phyloP scores from a whole-genome alignment of 2,888 invertebrate species.

The Leucophora obtusa region DNA sequence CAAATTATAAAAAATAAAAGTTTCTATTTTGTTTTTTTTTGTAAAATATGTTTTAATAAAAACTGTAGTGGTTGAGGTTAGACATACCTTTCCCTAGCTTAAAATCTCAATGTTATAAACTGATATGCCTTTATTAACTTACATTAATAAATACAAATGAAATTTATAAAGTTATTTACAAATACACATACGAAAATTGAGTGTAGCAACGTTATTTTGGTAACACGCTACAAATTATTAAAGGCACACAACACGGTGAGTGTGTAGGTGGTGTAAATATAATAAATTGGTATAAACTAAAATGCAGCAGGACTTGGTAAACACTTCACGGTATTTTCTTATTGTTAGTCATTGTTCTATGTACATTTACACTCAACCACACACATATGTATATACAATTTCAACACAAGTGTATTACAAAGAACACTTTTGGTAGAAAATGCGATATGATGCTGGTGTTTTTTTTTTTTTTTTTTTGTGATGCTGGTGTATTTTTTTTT shows the following conservation, averaged over 20 bases:
- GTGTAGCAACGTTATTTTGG: not conserved
- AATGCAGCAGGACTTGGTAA: constrained; percentile 21
- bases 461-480: constrained; percentile 6
- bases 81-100: not conserved
- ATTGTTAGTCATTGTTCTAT: not conserved
- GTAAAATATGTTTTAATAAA: no score
- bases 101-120: not conserved
- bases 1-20: no score
- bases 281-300: constrained; percentile 12
- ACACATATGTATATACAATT: not conserved
- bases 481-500: constrained; percentile 6
- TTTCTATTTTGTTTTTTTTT: no score
- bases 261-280: not conserved
- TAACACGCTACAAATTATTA: not conserved
- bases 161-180: constrained; percentile 1
- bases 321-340: constrained; percentile 22
- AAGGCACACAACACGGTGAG: not conserved
- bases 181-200: not conserved
- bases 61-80: no score
- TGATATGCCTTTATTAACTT: constrained; percentile 23
- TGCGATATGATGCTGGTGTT: not conserved
- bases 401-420: not conserved
- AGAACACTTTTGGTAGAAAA: not conserved
- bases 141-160: constrained; percentile 22
- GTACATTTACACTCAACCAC: not conserved